Conservation (phyloP, 2,113 vertebrate species). For the Trematomus loennbergii region DNA sequence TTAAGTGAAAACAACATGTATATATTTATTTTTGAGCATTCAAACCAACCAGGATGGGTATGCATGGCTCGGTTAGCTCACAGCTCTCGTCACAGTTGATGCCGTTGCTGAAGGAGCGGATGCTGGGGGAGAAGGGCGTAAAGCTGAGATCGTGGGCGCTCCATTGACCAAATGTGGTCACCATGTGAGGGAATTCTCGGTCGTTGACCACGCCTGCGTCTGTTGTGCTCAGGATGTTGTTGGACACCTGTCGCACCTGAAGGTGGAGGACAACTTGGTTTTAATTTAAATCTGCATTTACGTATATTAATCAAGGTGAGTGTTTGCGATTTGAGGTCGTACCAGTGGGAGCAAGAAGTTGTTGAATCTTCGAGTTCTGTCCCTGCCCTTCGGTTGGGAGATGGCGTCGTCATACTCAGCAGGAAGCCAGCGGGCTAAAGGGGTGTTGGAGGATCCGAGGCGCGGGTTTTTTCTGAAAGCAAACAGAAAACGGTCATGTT, state of each 20-base stretch:
- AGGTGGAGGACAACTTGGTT: not conserved
- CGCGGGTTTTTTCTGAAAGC: conserved; percentile 73
- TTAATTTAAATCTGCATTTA: not conserved
- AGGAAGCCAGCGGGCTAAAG: conserved; percentile 78
- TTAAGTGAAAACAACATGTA: not conserved
- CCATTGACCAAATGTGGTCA: conserved; percentile 92
- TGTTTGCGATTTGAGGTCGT: not conserved
- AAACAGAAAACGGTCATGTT: conserved; percentile 18
- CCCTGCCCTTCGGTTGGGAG: conserved; percentile 75
- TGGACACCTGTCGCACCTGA: conserved; percentile 90
- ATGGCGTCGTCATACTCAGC: conserved; percentile 80
- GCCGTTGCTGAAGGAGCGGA: conserved; percentile 81
- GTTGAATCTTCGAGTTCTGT: conserved; percentile 62
- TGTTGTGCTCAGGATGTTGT: conserved; percentile 85
- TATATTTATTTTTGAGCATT: not conserved
- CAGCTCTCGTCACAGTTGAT: conserved; percentile 87
- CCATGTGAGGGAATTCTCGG: conserved; percentile 79
- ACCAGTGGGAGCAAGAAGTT: conserved; percentile 84
- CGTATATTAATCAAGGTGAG: rapidly evolving
- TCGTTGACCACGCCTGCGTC: conserved; percentile 81
- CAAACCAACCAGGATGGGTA: conserved; percentile 88
- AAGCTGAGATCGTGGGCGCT: conserved; percentile 91
- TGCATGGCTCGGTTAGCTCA: conserved; percentile 86
- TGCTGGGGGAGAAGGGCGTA: conserved; percentile 85
- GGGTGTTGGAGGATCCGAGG: no score